A percentile compares a stretch with the other conserved stretches of the same genome.
These are phyloP conservation scores for Drosophila demipolita DNA, from an alignment of 2,888 invertebrate genomes.

Conservation along the genomic window DNA sequence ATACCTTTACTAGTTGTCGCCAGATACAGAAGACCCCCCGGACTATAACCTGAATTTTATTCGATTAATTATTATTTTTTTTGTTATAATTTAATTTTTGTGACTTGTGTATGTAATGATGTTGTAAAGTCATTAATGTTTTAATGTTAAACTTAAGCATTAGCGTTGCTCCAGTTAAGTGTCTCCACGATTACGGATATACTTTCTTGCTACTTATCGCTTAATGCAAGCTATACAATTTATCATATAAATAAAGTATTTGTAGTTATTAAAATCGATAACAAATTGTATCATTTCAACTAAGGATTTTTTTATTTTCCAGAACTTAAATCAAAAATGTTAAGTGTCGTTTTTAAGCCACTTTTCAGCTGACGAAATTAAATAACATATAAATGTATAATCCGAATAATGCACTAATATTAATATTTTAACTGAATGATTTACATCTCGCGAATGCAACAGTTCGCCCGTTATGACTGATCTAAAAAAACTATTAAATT, in stretches of 20 bases:
- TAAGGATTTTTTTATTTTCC: background rate
- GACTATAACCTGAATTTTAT: constrained; percentile 14
- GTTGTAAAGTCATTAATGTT: constrained; percentile 12
- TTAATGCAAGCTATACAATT: constrained; percentile 63
- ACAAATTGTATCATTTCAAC: background rate
- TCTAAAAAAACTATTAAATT: background rate
- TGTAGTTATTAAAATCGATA: constrained; percentile 65
- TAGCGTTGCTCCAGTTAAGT: constrained; percentile 41
- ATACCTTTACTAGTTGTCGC: constrained; percentile 8
- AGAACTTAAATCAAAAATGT: background rate
- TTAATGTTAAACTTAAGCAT: constrained; percentile 46
- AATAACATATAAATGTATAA: too few species aligned
- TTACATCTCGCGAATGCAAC: background rate
- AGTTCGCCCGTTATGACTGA: background rate
- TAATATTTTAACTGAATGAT: background rate
- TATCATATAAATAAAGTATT: constrained; percentile 75
- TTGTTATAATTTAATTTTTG: constrained; percentile 17
- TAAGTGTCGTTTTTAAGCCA: background rate
- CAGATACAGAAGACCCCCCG: background rate
- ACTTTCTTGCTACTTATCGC: constrained; percentile 46
- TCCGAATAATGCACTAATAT: background rate
- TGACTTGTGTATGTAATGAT: constrained; percentile 17
- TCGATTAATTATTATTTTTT: background rate
- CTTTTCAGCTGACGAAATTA: background rate
- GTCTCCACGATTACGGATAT: constrained; percentile 38